phyloP scores from a whole-genome alignment of 2,888 invertebrate genomes.

The Drosophila falleni region DNA sequence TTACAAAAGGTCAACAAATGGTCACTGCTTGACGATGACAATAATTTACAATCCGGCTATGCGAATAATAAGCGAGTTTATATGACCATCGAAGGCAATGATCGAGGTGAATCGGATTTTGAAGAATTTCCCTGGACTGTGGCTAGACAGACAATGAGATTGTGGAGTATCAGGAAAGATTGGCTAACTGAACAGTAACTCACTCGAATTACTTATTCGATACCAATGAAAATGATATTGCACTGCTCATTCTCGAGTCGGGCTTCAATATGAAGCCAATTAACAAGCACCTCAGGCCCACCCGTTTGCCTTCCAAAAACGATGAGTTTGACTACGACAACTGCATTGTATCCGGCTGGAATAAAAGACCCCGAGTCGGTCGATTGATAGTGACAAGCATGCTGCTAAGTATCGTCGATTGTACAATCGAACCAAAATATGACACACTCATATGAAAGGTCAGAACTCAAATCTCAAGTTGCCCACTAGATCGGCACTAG shows the following conservation, averaged over 20 bases:
- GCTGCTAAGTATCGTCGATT: neutral
- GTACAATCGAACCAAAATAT: neutral
- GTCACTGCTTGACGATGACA: accelerated
- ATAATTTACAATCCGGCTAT: conserved; percentile 9
- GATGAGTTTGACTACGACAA: neutral
- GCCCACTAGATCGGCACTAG: conserved; percentile 21
- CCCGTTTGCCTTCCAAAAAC: conserved; percentile 17
- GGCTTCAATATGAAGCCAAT: neutral
- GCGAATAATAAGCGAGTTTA: conserved; percentile 21
- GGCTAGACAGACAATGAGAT: conserved; percentile 7
- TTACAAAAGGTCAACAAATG: neutral
- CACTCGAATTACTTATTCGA: neutral
- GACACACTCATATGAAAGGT: neutral
- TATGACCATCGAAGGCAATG: conserved; percentile 10
- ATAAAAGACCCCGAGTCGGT: neutral
- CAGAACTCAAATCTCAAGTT: accelerated
- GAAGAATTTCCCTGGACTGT: conserved; percentile 48
- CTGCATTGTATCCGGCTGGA: conserved; percentile 47
- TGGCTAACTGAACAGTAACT: neutral
- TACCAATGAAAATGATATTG: conserved; percentile 17
- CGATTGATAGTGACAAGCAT: neutral
- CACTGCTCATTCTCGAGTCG: conserved; percentile 22
- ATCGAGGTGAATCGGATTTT: conserved; percentile 15
- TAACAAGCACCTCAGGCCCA: conserved; percentile 18
- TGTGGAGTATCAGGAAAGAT: conserved; percentile 21